These are phyloP conservation scores for Synanthedon tipuliformis DNA, from an alignment of 2,888 invertebrate species.

Conservation along the genomic window DNA sequence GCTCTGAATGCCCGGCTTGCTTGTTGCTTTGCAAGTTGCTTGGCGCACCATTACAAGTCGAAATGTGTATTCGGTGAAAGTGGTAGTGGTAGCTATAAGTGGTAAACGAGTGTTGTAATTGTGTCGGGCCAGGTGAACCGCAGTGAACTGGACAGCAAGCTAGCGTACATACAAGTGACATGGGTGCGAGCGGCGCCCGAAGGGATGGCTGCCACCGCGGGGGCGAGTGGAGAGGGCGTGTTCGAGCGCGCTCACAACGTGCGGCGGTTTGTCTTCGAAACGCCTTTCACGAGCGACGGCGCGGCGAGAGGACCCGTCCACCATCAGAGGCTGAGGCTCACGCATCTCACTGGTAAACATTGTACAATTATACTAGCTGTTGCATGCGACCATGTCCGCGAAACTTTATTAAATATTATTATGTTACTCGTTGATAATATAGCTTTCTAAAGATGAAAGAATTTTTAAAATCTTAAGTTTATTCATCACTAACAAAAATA, in stretches of 20 bases:
- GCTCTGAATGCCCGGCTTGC: no score
- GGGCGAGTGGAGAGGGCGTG: constrained; percentile 80
- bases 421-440: no score
- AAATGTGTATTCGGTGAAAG: no score
- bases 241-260: constrained; percentile 94
- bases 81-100: no score
- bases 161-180: constrained; percentile 94
- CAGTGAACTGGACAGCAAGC: constrained; percentile 82
- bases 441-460: no score
- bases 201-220: constrained; percentile 78
- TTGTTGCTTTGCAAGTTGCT: no score
- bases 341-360: constrained; percentile 84
- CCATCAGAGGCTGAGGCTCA: constrained; percentile 92
- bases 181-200: constrained; percentile 94
- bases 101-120: neutral
- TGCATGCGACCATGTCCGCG: no score
- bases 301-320: constrained; percentile 82
- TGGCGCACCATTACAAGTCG: no score
- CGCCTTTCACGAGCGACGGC: constrained; percentile 90
- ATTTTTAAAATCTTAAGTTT: no score
- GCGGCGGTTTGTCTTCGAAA: constrained; percentile 91
- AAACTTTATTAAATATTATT: no score
- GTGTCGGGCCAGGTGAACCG: constrained; percentile 73
- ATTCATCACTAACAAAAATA: no score
- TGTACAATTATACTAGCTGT: no score